Base-by-base conservation (phyloP, 2,797 vertebrate genomes). In the Lepidocolaptes lacrymiger region DNA sequence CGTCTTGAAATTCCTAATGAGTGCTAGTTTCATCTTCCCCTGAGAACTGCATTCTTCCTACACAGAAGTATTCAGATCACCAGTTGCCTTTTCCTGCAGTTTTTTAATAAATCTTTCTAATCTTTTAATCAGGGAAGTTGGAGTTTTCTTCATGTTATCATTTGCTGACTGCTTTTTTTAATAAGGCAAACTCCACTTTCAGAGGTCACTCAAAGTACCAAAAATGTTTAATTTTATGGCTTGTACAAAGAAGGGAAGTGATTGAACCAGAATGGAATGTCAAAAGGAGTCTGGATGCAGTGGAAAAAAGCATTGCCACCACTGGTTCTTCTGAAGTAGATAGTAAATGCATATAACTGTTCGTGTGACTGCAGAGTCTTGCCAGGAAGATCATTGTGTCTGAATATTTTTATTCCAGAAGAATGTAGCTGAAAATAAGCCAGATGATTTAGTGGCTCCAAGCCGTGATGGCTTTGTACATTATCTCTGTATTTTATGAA, bases 201-300 rank as follows among this genome's bases (percentile, higher is more conserved):
- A 91, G 88, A 93, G 95, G 94, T 96, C 91, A 92, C 78, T 88
- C 79, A 48, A 87, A 96, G 93, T 96, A 94, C 67, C 83, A 95
- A 93, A 96, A 93, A 75, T 82, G 88, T 94, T 95, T 97, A 81
- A 96, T 95, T 94, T 96, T 83, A 23, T 95, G 95, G 91, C 83
- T 92, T 83, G 34, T 92, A 95, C 91, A 94, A 94, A 96, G 94
- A 96, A 93, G 37, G 97, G 96, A 97, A 97, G 77, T 97, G 97
- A 97, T 85, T 39, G 74, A 96, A 97, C 32, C 59, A 85, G 92
- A 96, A 97, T 94, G 97, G 97, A 97, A 97, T 97, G 97, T 96
- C 66, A 63, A 39, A 96, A 96, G 92, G 74, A 95, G 97, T 92
- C 91, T 34, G 91, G 90, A 96, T 92, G 87, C 83, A 90, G 51